Evolutionary conservation across 1,140 invertebrate species (phyloP), one percentile per base, ranked within the genome.

Genomic region (Ips typographus): DNA sequence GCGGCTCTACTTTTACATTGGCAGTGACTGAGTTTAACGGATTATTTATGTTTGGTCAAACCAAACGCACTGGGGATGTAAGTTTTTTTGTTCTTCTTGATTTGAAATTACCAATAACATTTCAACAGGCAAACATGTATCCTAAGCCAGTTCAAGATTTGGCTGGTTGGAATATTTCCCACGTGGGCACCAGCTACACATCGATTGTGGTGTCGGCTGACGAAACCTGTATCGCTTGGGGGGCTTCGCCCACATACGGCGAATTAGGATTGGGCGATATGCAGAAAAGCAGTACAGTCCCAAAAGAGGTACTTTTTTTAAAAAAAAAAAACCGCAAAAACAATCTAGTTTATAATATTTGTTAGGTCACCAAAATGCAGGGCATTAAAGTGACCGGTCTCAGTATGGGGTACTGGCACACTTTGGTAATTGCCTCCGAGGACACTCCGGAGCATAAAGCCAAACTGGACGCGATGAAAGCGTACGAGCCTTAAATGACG

Each of bases 101-200:
- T 8, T 62, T 43, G 2, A n/a, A 40, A 40, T 53, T 40, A n/a
- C 2, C 38, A 53, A 37, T 40, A 47, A 22, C 2, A 56, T 49
- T 40, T 56, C 53, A 22, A 36, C 58, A 71, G 78, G 95, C 94
- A 1, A 95, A 94, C 73, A 97, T 98, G 95, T 98, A 98, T 79
- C 95, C 95, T 0, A 97, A 98, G 80, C 93, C 94, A 3, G 90
- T 98, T 2, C 93, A 94, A 75, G 95, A 98, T 83, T 82, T 98
- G 1, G 88, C 89, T 72, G 94, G 95, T 0, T 97, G 95, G 95
- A 90, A 92, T 70, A 91, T 98, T 7, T 86, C 91, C 61, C 88
- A 89, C 73, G 85, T 96, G 42, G 94, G 89, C 2, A 90, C 90
- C 62, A 89, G 89, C 39, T 85, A 88, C 72, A 93, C 91, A 1